These are phyloP conservation scores for Pseudomyrmex pallidus DNA, from an alignment of 1,140 invertebrate species.

Conservation along the genomic window DNA sequence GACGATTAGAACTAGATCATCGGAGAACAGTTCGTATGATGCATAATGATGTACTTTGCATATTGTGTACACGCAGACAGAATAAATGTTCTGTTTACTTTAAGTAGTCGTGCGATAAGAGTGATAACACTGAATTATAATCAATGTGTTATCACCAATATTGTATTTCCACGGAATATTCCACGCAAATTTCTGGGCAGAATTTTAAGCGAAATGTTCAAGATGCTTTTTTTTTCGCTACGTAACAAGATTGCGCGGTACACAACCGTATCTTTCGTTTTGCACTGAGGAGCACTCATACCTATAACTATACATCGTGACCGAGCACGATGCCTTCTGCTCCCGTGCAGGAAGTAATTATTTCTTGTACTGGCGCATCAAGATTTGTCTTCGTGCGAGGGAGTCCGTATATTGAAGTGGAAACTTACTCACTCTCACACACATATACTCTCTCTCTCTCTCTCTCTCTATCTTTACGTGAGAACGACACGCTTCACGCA, in stretches of 20 bases:
- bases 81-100: not conserved
- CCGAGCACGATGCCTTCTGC: conserved; percentile 40
- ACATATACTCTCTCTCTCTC: conserved; percentile 7
- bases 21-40: not conserved
- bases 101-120: not conserved
- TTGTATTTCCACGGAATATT: not conserved
- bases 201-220: not conserved
- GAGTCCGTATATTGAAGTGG: conserved; percentile 8
- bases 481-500: conserved; percentile 41
- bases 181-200: not conserved
- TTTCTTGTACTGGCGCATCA: conserved; percentile 22
- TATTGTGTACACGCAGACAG: not conserved
- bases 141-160: not conserved
- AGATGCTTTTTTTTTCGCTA: not conserved
- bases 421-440: not conserved
- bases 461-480: conserved; percentile 33
- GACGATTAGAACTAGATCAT: conserved; percentile 13
- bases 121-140: not conserved
- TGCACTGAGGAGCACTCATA: not conserved
- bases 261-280: conserved; percentile 23
- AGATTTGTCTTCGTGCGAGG: conserved; percentile 44
- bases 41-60: not conserved
- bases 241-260: not conserved
- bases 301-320: conserved; percentile 39
- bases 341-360: conserved; percentile 57